Conservation (phyloP, 1,140 invertebrate species). For the Drosophila trapezifrons region DNA sequence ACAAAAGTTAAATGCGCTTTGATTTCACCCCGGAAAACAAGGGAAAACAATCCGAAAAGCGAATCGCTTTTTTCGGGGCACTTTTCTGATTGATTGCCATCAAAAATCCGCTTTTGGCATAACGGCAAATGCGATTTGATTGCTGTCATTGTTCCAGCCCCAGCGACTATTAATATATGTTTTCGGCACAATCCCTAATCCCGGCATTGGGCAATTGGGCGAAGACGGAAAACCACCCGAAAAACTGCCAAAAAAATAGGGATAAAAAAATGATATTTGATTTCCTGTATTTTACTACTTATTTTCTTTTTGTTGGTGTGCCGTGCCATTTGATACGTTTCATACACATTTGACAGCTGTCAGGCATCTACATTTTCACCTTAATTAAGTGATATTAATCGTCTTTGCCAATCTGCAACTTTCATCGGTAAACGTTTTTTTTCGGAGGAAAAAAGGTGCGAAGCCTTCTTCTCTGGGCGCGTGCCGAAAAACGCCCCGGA, state of each 20-base stretch:
- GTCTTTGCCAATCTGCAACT: constrained; percentile 51
- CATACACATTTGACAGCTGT: constrained; percentile 73
- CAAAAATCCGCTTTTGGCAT: constrained; percentile 77
- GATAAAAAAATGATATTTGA: constrained; percentile 56
- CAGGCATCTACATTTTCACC: constrained; percentile 75
- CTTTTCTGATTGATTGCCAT: constrained; percentile 76
- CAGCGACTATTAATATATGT: constrained; percentile 74
- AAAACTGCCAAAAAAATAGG: constrained; percentile 38
- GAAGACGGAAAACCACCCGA: constrained; percentile 30
- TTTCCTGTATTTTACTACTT: constrained; percentile 47
- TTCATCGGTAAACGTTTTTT: constrained; percentile 24
- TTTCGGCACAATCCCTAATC: constrained; percentile 74
- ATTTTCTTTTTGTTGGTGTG: constrained; percentile 37
- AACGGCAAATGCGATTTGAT: constrained; percentile 80
- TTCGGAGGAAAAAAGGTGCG: constrained; percentile 26
- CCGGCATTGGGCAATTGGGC: constrained; percentile 69
- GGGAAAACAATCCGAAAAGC: constrained; percentile 51
- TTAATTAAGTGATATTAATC: constrained; percentile 84
- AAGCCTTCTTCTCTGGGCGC: constrained; percentile 22
- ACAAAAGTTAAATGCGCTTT: constrained; percentile 80
- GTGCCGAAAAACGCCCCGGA: constrained; percentile 34
- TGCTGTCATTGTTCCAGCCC: constrained; percentile 57
- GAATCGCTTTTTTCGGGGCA: constrained; percentile 43
- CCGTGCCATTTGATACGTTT: constrained; percentile 64
- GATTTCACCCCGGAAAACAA: constrained; percentile 67